Conservation (phyloP, 2,888 invertebrate species). For the Nemotelus nigrinus region DNA sequence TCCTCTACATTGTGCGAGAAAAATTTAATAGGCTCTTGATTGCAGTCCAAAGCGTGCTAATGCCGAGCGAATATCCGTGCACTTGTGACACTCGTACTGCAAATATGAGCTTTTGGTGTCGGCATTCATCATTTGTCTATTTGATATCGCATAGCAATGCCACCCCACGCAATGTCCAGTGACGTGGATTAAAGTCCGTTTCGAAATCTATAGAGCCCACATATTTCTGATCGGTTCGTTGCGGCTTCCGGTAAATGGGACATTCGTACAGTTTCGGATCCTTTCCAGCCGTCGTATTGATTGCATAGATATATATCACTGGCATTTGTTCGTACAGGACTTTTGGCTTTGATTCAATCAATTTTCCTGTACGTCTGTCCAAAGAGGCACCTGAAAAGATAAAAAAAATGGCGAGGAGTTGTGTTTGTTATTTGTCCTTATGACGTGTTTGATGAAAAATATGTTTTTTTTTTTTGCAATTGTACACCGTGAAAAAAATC, state of each 20-base stretch:
- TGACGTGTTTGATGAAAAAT: too few relatives aligned
- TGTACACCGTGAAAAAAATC: too few relatives aligned
- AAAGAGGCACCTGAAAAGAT: constrained; percentile 75
- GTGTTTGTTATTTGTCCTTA: background rate
- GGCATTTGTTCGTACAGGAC: constrained; percentile 96
- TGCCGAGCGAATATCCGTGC: too few relatives aligned
- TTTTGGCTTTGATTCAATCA: constrained; percentile 93
- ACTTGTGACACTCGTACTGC: too few relatives aligned
- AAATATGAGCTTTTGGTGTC: too few relatives aligned
- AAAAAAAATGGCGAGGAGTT: constrained; percentile 21
- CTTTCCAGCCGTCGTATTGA: constrained; percentile 92
- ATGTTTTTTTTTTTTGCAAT: too few relatives aligned
- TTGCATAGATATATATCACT: constrained; percentile 94
- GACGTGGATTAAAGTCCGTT: constrained; percentile 89
- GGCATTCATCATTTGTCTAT: constrained; percentile 65
- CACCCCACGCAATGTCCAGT: constrained; percentile 96
- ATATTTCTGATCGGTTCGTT: constrained; percentile 93
- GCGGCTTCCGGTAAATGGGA: constrained; percentile 95
- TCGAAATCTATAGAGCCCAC: constrained; percentile 95
- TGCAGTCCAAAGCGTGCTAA: too few relatives aligned
- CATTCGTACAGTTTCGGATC: constrained; percentile 93
- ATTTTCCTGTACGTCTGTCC: constrained; percentile 86
- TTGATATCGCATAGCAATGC: constrained; percentile 96
- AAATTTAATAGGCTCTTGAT: too few relatives aligned
- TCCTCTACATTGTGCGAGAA: too few relatives aligned